phyloP scores from a whole-genome alignment of 2,113 vertebrate species.

The Heliornis fulica region DNA sequence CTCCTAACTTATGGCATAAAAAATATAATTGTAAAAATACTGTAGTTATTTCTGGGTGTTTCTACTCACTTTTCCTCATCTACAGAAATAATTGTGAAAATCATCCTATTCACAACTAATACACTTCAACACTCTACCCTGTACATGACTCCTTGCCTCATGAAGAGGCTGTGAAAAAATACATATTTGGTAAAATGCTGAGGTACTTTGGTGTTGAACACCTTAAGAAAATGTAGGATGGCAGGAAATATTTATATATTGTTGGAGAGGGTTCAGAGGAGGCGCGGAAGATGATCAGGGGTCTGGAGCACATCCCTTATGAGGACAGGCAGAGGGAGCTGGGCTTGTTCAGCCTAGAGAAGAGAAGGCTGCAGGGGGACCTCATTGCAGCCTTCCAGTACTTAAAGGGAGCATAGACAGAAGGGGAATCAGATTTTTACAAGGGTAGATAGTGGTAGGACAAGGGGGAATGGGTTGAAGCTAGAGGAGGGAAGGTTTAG shows the following conservation, averaged over 20 bases:
- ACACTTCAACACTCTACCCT: neutral
- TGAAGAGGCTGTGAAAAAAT: neutral
- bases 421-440: too few relatives aligned
- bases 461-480: too few relatives aligned
- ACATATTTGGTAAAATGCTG: neutral
- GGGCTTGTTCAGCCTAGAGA: too few relatives aligned
- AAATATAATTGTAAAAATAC: neutral
- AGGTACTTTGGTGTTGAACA: neutral
- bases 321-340: too few relatives aligned
- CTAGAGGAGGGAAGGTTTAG: too few relatives aligned
- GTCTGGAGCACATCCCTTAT: too few relatives aligned
- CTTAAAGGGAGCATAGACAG: too few relatives aligned
- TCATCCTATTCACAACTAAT: neutral
- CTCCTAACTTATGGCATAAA: neutral
- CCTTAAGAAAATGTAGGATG: neutral
- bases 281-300: too few relatives aligned
- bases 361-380: too few relatives aligned
- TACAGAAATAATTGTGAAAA: neutral
- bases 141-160: neutral
- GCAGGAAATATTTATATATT: neutral
- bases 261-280: too few relatives aligned
- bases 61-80: neutral
- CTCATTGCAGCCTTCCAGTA: too few relatives aligned
- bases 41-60: neutral
- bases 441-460: too few relatives aligned